Percentiles rank a stretch among this genome's conserved stretches.
Evolutionary conservation across 1,140 invertebrate species (phyloP).

Genomic region (Onthophagus taurus): DNA sequence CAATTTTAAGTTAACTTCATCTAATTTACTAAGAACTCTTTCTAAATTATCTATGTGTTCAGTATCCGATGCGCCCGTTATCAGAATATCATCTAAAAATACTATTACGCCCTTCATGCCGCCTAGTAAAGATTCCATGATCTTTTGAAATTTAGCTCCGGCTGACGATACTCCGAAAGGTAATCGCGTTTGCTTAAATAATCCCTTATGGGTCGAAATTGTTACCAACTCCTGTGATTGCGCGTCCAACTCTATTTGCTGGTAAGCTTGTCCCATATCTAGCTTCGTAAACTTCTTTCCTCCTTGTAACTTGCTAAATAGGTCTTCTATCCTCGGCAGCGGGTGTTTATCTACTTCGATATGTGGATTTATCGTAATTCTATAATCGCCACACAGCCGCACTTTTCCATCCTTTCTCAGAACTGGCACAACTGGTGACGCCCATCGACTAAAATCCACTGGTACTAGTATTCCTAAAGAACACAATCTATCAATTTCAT

Average conservation of each 20-base stretch:
- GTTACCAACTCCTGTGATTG: slow-evolving; percentile 9
- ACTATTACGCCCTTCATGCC: slow-evolving; percentile 27
- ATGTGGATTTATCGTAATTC: slow-evolving; percentile 36
- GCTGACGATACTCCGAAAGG: slow-evolving; percentile 39
- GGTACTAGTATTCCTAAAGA: slow-evolving; percentile 30
- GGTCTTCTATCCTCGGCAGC: slow-evolving; percentile 27
- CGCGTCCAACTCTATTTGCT: slow-evolving; percentile 31
- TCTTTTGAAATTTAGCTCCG: slow-evolving; percentile 37
- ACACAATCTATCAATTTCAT: slow-evolving; percentile 33
- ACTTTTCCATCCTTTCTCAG: slow-evolving; percentile 38
- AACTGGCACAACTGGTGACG: slow-evolving; percentile 41
- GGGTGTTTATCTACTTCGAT: slow-evolving; percentile 33
- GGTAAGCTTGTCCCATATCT: slow-evolving; percentile 34
- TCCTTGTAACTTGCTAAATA: not conserved
- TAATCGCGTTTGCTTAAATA: slow-evolving; percentile 34
- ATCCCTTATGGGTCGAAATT: slow-evolving; percentile 18
- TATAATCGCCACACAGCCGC: slow-evolving; percentile 43
- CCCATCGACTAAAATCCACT: slow-evolving; percentile 41
- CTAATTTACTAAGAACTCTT: no score
- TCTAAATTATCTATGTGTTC: no score
- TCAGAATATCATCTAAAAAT: slow-evolving; percentile 34
- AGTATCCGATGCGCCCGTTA: no score
- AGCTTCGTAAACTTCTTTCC: slow-evolving; percentile 28
- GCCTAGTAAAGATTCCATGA: slow-evolving; percentile 29
- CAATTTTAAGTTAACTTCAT: no score